Base-by-base conservation (phyloP, 2,888 invertebrate species). In the Mesorhabditis spiculigera region DNA sequence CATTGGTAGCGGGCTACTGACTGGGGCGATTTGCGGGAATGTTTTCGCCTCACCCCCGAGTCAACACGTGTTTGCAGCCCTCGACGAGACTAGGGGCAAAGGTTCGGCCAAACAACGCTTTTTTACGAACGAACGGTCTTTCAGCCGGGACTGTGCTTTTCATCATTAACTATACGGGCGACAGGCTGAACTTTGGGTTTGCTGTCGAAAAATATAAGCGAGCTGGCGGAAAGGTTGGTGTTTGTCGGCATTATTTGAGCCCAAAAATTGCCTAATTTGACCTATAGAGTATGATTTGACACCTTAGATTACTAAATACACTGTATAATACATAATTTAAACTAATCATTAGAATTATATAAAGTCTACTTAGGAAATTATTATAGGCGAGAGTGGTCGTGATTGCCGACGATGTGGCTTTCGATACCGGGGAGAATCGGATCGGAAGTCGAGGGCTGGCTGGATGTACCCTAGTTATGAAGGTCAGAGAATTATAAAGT, bases 41-140 rank as follows among this genome's bases (percentile, higher is more conserved):
- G 89, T 93, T 63, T 93, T 92, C 86, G 90, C 93, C 0, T 91
- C 92, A 0, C 93, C 93, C 0, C 91, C 92, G 0, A 89, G 92
- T 0, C 88, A 89, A 2, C 89, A 90, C 74, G 90, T 93, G 13
- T 86, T 90, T 0, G 89, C 91, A 45, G 91, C 90, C 0, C 89
- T 93, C 43, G 72, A 80, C 50, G 74, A 45, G 4, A 74, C 76
- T 4, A 73, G 71, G 16, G 69, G 71, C n/a, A 62, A 71, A 50
- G 75, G 76, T 76, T 64, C 10, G 16, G 6, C 41, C 62, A 68
- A 66, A 13, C n/a, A 5, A 1, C 65, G 66, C 6, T 45, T 16
- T 69, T 4, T 42, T 4, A 62, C 41, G n/a, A 43, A 3, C 6
- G 16, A 6, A 45, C 13, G 42, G 8, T 4, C 45, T 62, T 68